Evolutionary conservation across 2,797 vertebrate species (phyloP), one percentile per base, ranked within the genome.

Genomic region (Lithobates pipiens): DNA sequence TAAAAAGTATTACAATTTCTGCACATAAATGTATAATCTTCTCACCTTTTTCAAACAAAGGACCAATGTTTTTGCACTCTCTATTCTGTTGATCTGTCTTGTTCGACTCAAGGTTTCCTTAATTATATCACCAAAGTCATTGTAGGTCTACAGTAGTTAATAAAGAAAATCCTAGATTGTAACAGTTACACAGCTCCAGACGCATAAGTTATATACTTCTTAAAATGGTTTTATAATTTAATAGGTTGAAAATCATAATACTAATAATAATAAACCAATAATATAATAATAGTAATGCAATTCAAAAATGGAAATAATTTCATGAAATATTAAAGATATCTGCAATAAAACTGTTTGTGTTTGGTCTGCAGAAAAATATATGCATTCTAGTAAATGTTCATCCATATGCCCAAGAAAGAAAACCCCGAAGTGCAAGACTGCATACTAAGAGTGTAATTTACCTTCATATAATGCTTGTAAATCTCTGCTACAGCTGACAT

Each of bases 71-170:
- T 93, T 96, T 73, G 97, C 92, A 5, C 96, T 96, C 89, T 96
- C 94, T 1, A 96, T 95, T 92, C 95, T 97, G 90, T 97, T 95
- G 23, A 88, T 94, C 89, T 96, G 96, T 83, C 97, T 93, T 0
- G 91, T 97, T 90, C 95, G 91, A 91, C 91, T 96, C 89, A 98
- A 88, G 0, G 90, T 97, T 93, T 98, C 97, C 90, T 97, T 98
- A 91, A 98, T 96, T 92, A 99, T 97, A 92, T 99, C 97, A 29
- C 97, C 97, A 86, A 97, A 98, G 90, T 97, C 94, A 44, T 92
- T 96, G 88, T 95, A 96, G 84, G 89, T 88, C 93, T 94, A 80
- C 86, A 77, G 88, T 88, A 3, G 84, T 25, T 32, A 92, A 89
- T 5, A 82, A 75, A 88, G 7, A 88, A 76, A 85, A 29, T 13